Base-by-base conservation (phyloP, 2,113 vertebrate genomes). In the Callospermophilus lateralis region DNA sequence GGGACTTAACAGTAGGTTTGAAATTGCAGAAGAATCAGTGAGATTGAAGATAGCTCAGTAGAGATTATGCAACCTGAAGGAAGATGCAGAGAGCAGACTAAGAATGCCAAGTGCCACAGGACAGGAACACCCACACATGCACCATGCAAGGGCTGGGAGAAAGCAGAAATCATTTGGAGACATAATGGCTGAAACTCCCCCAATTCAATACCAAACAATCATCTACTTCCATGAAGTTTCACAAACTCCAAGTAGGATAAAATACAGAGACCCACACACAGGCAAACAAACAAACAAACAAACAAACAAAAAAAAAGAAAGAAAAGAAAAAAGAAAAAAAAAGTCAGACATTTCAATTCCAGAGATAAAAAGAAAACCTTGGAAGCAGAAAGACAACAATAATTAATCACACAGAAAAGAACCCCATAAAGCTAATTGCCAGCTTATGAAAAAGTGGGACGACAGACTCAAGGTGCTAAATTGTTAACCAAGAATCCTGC, bases 101-200 rank as follows among this genome's bases (percentile, higher is more conserved):
- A 13, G 11, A 20, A 6, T 2, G 5, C 4, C 4, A 2, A 51
- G 32, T 28, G 3, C 55, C 30, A 3, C 2, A 0, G 34, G 15
- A 17, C 42, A 45, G 8, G n/a, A 34, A 3, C 2, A 17, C 11
- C 1, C 3, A 17, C 4, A 9, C 12, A 8, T 1, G 3, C 3
- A 3, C 12, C 4, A 30, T 15, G 3, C 48, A 28, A 11, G 8
- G 30, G 0, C 65, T 16, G 15, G 48, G 22, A 34, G 39, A 42
- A 78, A 9, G 28, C 24, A 81, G 78, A 55, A 48, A 63, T 12
- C 17, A 5, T 7, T 24, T 37, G 45, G 39, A 42, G 39, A 72
- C 20, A 17, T 39, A 22, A 30, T 15, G 83, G 22, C 58, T 81
- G 67, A 76, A 48, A 58, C 48, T 39, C 20, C 8, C 37, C 48